Base-by-base conservation (phyloP, 2,113 vertebrate species). In the Gymnocephalus cernua region DNA sequence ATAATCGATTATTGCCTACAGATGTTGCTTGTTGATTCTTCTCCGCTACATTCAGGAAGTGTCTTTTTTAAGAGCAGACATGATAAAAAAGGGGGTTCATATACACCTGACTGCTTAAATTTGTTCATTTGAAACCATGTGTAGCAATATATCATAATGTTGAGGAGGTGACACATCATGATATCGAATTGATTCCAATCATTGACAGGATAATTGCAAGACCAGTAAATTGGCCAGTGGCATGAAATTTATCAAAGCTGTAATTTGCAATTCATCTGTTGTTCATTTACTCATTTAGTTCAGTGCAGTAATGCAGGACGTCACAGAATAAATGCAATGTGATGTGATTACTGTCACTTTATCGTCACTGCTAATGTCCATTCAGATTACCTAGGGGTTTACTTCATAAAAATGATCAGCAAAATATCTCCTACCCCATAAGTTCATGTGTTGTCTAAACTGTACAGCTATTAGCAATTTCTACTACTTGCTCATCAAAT, bases 391-490 rank as follows among this genome's bases (percentile, higher is more conserved):
- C 3, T 15, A 3, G 29, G 19, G 66, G 16, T 16, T 21, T 4
- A 12, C 18, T 54, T 53, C 27, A 35, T 21, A 54, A 23, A 21
- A 5, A 23, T 45, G 10, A 57, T 13, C 5, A 29, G 57, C 16
- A 54, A 27, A 18, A 25, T 51, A 59, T 25, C 45, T 27, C 19
- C 9, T 3, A 14, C 16, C 21, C 67, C 35, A 19, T 45, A 50
- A 6, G 21, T 27, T 15, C 2, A n/a, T 19, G 9, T 59, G 0
- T 47, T 54, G 47, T 65, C 35, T 29, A 19, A 65, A 77, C n/a
- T 35, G 4, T 68, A 6, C 23, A 63, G 59, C 67, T 16, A 58
- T 47, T 51, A 71, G 18, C 35, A 73, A 70, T n/a, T 59, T 45
- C 35, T 63, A 12, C 38, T 27, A n/a, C 19, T 44, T 27, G 41